Evolutionary conservation across 2,113 vertebrate genomes (phyloP).

Genomic region (Pholis gunnellus): DNA sequence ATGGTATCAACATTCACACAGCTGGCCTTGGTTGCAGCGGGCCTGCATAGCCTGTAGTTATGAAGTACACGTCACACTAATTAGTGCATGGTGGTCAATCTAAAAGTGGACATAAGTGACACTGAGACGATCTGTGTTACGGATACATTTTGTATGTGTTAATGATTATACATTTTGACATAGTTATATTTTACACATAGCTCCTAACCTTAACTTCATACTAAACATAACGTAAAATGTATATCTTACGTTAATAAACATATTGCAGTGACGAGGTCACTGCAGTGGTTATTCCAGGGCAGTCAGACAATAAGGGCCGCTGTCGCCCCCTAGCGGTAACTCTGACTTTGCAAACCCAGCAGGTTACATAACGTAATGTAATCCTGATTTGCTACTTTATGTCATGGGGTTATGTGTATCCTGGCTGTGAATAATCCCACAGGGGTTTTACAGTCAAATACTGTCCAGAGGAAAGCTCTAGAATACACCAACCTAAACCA

Average conservation of each 20-base stretch:
- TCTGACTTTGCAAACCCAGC: not conserved
- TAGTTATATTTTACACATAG: not conserved
- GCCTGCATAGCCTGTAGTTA: not conserved
- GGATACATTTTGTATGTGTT: not conserved
- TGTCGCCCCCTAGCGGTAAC: constrained; percentile 50
- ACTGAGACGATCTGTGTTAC: not conserved
- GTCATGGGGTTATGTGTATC: constrained; percentile 58
- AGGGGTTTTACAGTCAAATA: not conserved
- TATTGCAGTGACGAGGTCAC: too few species aligned
- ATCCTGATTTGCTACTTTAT: constrained; percentile 46
- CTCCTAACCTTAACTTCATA: not conserved
- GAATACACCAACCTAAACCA: not conserved
- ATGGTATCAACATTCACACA: not conserved
- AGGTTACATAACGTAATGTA: constrained; percentile 66
- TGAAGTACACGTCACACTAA: not conserved
- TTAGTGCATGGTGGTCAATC: not conserved
- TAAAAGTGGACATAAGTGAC: not conserved
- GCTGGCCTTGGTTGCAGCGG: not conserved
- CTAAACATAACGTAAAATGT: not conserved
- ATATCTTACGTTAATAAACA: not conserved
- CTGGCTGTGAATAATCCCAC: constrained; percentile 50
- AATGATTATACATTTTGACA: not conserved
- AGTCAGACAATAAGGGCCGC: too few species aligned
- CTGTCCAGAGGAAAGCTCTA: not conserved
- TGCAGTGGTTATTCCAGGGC: not conserved